A percentile compares a stretch with the other conserved stretches of the same genome.
Conservation (phyloP, 2,797 vertebrate species). For the Labeo calbasu region DNA sequence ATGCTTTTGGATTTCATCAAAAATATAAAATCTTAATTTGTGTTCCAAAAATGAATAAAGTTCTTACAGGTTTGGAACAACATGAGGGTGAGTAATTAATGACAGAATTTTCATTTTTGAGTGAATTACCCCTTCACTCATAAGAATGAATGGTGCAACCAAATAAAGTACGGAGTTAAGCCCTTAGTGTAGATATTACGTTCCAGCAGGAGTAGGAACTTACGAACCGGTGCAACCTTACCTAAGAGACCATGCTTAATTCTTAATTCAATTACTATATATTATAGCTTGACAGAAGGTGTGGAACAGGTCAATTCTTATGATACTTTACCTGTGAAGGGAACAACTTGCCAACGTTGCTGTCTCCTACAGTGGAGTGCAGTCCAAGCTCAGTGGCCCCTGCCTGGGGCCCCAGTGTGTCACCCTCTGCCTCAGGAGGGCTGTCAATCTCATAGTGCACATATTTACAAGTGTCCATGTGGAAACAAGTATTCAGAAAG, state of each 20-base stretch:
- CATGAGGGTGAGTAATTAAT: too few species aligned
- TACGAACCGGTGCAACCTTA: neutral
- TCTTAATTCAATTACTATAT: neutral
- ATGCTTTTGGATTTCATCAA: too few species aligned
- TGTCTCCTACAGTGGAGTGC: constrained; percentile 79
- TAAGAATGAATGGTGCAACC: neutral
- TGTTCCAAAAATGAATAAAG: too few species aligned
- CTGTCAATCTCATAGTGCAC: constrained; percentile 95
- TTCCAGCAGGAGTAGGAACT: neutral
- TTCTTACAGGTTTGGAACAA: too few species aligned
- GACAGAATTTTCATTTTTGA: too few species aligned
- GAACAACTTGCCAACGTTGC: constrained; percentile 88
- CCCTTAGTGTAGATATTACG: neutral
- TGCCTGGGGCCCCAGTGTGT: constrained; percentile 72
- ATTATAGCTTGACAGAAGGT: neutral
- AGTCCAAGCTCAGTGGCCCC: constrained; percentile 81
- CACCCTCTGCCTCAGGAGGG: constrained; percentile 79
- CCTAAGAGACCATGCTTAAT: neutral
- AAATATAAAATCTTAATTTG: too few species aligned
- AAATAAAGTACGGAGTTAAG: neutral
- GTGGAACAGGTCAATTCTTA: neutral
- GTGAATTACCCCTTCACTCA: too few species aligned
- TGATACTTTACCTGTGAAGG: constrained; percentile 84
- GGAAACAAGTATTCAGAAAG: constrained; percentile 96
- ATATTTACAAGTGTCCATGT: constrained; percentile 97